These are phyloP conservation scores for Anas platyrhynchos DNA, from an alignment of 2,113 vertebrate species.

Conservation along the genomic window DNA sequence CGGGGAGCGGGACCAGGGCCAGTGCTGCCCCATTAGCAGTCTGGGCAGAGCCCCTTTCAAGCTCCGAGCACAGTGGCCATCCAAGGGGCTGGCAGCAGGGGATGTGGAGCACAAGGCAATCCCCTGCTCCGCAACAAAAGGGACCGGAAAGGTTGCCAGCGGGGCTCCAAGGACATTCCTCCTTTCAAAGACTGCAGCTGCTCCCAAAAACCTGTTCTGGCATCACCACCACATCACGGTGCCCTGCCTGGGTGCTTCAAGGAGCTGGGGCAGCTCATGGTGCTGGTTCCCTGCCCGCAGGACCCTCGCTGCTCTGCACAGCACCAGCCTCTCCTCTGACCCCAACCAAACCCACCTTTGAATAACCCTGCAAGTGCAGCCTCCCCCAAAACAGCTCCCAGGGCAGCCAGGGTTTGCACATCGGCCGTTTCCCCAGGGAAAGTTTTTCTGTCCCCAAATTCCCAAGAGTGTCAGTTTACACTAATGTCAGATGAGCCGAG, in stretches of 20 bases:
- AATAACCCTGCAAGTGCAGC: neutral
- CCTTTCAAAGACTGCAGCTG: slow-evolving; percentile 23
- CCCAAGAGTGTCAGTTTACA: slow-evolving; percentile 63
- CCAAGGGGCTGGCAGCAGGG: slow-evolving; percentile 42
- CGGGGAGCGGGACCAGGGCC: neutral
- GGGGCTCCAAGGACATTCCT: neutral
- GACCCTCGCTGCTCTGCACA: neutral
- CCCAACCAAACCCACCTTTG: neutral
- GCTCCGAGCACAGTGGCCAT: slow-evolving; percentile 3
- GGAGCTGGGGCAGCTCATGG: neutral
- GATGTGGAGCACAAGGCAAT: slow-evolving; percentile 52
- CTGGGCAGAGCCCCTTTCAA: slow-evolving; percentile 1
- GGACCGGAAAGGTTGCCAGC: slow-evolving; percentile 33
- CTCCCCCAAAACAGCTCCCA: neutral
- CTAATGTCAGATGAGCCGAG: slow-evolving; percentile 41
- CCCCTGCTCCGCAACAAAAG: slow-evolving; percentile 40
- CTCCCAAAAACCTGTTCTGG: neutral
- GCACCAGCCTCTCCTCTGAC: neutral
- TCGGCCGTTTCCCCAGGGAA: slow-evolving; percentile 21
- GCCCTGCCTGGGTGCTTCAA: neutral
- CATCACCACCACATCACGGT: neutral
- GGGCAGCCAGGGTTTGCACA: neutral
- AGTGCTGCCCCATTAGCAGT: slow-evolving; percentile 44
- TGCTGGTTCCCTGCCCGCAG: neutral
- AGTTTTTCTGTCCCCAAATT: slow-evolving; percentile 46